Percentiles rank a stretch among this genome's conserved stretches.
Evolutionary conservation across 92 coral and sea anemone genomes (phyloP).

Genomic region (Paramuricea clavata): DNA sequence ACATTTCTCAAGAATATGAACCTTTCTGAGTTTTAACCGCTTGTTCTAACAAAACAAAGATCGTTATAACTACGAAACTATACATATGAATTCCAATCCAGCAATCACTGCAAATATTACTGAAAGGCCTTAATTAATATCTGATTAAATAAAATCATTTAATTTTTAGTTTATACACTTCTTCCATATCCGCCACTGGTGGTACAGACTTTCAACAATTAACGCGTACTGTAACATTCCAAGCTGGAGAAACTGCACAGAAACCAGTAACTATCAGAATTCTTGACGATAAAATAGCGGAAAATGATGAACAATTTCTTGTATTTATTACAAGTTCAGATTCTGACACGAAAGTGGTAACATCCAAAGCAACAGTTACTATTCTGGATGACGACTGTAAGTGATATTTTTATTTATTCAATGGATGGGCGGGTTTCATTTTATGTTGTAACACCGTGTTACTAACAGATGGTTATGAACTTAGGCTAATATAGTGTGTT

Average conservation of each 20-base stretch:
- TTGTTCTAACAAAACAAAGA: no score
- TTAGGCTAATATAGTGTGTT: no score
- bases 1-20: no score
- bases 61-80: no score
- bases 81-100: no score
- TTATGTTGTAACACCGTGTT: not conserved
- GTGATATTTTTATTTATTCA: not conserved
- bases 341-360: conserved; percentile 6
- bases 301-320: conserved; percentile 27
- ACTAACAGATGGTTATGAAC: no score
- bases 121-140: not conserved
- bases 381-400: conserved; percentile 40
- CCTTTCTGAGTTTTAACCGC: no score
- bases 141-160: not conserved
- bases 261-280: conserved; percentile 19
- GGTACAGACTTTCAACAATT: not conserved
- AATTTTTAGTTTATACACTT: not conserved
- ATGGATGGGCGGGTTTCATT: not conserved
- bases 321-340: conserved; percentile 19
- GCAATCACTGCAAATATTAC: no score
- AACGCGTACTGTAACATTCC: not conserved
- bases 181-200: conserved; percentile 5
- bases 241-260: not conserved
- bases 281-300: conserved; percentile 23
- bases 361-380: conserved; percentile 31